A percentile compares a stretch with the other conserved stretches of the same genome.
phyloP scores from a whole-genome alignment of 2,888 invertebrate genomes.

The Clivina fossor region DNA sequence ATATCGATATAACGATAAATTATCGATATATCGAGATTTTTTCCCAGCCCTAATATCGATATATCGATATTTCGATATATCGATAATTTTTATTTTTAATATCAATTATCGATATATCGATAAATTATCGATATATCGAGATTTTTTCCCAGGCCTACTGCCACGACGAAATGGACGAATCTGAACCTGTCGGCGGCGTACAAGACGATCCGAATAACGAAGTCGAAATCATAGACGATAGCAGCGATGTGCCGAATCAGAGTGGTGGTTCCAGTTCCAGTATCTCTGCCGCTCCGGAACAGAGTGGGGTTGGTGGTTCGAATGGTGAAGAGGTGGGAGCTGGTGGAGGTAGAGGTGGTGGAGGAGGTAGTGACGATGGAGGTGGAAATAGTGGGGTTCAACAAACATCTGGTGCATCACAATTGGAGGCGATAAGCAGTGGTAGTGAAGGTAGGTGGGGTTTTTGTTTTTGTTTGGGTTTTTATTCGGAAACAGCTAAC shows the following conservation, averaged over 20 bases:
- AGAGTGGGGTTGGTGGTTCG: conserved; percentile 51
- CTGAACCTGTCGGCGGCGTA: conserved; percentile 50
- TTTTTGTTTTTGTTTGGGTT: too few species aligned
- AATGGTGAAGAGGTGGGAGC: conserved; percentile 58
- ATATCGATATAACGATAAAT: too few species aligned
- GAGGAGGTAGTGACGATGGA: conserved; percentile 40
- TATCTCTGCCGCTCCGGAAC: conserved; percentile 33
- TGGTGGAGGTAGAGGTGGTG: too few species aligned
- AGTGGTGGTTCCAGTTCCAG: conserved; percentile 46
- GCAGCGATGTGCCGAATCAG: conserved; percentile 66
- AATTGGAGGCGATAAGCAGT: conserved; percentile 73
- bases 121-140: too few species aligned
- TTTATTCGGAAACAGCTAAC: too few species aligned
- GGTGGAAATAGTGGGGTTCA: too few species aligned
- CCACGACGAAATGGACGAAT: conserved; percentile 56
- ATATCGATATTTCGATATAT: too few species aligned
- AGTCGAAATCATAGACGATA: conserved; percentile 66
- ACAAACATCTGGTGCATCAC: conserved; percentile 49
- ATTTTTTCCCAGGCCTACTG: conserved; percentile 61
- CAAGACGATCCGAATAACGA: conserved; percentile 64
- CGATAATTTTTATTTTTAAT: too few species aligned
- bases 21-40: too few species aligned
- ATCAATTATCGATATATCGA: too few species aligned
- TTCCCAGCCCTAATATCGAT: too few species aligned
- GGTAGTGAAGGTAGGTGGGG: conserved; percentile 70